These are phyloP conservation scores for Choristoneura rosaceana DNA, from an alignment of 2,888 invertebrate species.

Conservation along the genomic window DNA sequence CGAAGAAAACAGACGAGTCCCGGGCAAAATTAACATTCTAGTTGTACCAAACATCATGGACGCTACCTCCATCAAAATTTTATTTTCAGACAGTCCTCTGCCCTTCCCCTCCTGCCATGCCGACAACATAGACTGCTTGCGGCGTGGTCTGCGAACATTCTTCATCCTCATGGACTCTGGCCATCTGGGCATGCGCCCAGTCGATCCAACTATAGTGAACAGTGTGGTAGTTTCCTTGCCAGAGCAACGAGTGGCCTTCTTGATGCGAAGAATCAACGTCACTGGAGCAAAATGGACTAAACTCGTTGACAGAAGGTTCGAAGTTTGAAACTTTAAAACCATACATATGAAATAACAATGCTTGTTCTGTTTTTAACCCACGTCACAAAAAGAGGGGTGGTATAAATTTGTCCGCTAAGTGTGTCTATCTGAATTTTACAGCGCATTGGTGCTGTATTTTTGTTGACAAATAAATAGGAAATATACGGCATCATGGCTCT, in stretches of 20 bases:
- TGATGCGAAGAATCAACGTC: slow-evolving; percentile 72
- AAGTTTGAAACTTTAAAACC: neutral
- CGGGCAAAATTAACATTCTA: too few species aligned
- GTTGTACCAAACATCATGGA: too few species aligned
- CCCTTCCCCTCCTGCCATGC: slow-evolving; percentile 75
- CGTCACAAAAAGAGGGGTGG: too few species aligned
- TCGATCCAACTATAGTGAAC: slow-evolving; percentile 70
- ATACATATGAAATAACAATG: neutral
- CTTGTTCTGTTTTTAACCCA: too few species aligned
- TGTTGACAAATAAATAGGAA: too few species aligned
- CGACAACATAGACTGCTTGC: slow-evolving; percentile 70
- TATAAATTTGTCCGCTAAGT: too few species aligned
- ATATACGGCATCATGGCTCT: too few species aligned
- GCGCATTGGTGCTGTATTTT: too few species aligned
- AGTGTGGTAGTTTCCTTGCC: slow-evolving; percentile 71
- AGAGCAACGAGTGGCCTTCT: slow-evolving; percentile 68
- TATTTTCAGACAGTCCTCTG: slow-evolving; percentile 60
- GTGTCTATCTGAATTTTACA: too few species aligned
- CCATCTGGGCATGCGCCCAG: slow-evolving; percentile 69
- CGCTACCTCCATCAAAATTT: neutral
- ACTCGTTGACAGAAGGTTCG: slow-evolving; percentile 67
- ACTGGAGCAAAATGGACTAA: slow-evolving; percentile 78
- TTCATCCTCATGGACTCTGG: slow-evolving; percentile 75
- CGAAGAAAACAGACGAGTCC: too few species aligned
- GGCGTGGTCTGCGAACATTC: slow-evolving; percentile 74